phyloP scores from a whole-genome alignment of 1,140 invertebrate genomes.

The Trichonephila clavata region DNA sequence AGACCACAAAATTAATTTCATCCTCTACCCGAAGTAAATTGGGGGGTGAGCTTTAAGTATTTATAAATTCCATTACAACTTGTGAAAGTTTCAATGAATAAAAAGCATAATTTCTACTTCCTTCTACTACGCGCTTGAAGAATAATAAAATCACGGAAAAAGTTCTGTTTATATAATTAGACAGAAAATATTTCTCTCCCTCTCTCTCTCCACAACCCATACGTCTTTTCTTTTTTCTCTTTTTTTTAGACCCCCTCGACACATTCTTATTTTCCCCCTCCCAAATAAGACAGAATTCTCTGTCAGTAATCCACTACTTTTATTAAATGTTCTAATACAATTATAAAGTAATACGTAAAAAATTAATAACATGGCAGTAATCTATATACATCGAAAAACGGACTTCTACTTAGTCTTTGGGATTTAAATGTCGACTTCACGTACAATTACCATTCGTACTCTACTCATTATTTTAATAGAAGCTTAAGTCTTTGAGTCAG shows the following conservation, averaged over 20 bases:
- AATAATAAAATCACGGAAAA: conserved; percentile 52
- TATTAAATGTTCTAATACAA: conserved; percentile 76
- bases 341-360: conserved; percentile 73
- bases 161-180: conserved; percentile 49
- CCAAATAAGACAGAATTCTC: conserved; percentile 48
- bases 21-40: conserved; percentile 21
- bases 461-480: conserved; percentile 76
- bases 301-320: conserved; percentile 73
- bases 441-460: conserved; percentile 75
- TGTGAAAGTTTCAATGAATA: conserved; percentile 50
- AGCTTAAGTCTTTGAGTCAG: conserved; percentile 73
- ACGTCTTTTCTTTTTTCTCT: neutral
- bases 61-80: conserved; percentile 53
- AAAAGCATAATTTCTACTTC: conserved; percentile 55
- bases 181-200: neutral
- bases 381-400: conserved; percentile 64
- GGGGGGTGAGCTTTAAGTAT: conserved; percentile 24
- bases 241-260: neutral
- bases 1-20: conserved; percentile 45
- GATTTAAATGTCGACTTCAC: conserved; percentile 76
- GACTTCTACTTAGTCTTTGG: conserved; percentile 62
- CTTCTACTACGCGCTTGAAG: conserved; percentile 1
- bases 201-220: neutral
- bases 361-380: conserved; percentile 73
- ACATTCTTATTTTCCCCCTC: neutral